Base-by-base conservation (phyloP, 1,140 invertebrate genomes). In the Drosophila tsacasi region DNA sequence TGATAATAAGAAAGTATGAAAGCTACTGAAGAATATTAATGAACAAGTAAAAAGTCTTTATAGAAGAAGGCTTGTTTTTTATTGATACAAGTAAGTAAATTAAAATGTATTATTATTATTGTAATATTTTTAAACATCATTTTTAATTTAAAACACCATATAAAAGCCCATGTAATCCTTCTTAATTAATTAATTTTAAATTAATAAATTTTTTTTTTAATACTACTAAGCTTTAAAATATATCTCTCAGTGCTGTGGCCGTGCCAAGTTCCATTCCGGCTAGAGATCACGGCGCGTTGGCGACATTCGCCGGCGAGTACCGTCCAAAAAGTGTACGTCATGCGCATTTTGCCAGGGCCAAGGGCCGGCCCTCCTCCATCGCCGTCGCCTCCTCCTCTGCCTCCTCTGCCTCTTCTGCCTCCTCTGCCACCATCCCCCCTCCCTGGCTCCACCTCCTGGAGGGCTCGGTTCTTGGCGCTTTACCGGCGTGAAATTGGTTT, bases 401-500 rank as follows among this genome's bases (percentile, higher is more conserved):
- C 35, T 12, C 46, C 23, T 9, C 39, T 7, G 27, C 27, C 27
- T 7, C 27, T n/a, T n/a, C 35, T 1, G 15, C 2, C 35, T 13
- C 39, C 57, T 5, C 3, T n/a, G 10, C 37, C 27, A 10, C 57
- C 25, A 23, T 0, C 9, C 44, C 21, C 17, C 17, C 21, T 17
- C 5, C 15, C 7, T 9, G 0, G 0, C 19, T 27, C 13, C 5
- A 17, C 46, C 23, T 13, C 17, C 6, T 25, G 19, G 27, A 19
- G 27, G n/a, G 12, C n/a, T 80, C 81, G 85, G 82, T 83, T 89
- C 78, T 81, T 89, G 84, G 89, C 81, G 83, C 79, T 89, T 91
- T 89, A 82, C 81, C 81, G 89, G 89, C 89, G 89, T 91, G 89
- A 91, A 91, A 91, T 91, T 91, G 89, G 89, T 91, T 91, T 91